Evolutionary conservation across 1,140 invertebrate genomes (phyloP).

Genomic region (Subanguina moxae): DNA sequence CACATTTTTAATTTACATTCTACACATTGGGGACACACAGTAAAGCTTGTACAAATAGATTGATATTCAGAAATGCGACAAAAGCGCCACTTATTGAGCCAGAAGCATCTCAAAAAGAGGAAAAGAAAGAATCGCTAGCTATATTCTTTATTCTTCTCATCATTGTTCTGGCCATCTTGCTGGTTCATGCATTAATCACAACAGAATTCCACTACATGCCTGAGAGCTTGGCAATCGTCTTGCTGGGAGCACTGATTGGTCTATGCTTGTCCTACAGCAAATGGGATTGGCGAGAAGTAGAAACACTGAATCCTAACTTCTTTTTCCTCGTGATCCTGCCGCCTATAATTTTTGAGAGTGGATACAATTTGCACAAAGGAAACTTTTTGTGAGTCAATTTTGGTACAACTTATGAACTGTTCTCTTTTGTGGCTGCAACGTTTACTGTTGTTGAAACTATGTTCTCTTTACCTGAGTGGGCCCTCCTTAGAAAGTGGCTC

Average conservation of each 20-base stretch:
- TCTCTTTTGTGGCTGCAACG: too few species aligned
- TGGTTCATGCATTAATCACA: slow-evolving; percentile 88
- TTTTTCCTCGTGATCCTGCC: slow-evolving; percentile 97
- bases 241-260: slow-evolving; percentile 66
- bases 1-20: neutral
- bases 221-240: slow-evolving; percentile 93
- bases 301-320: slow-evolving; percentile 72
- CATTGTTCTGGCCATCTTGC: slow-evolving; percentile 77
- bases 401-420: neutral
- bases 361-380: slow-evolving; percentile 93
- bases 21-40: neutral
- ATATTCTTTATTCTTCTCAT: slow-evolving; percentile 50
- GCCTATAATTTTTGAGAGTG: slow-evolving; percentile 83
- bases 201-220: slow-evolving; percentile 93
- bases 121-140: slow-evolving; percentile 47
- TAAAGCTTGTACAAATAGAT: too few species aligned
- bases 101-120: slow-evolving; percentile 35
- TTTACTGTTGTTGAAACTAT: too few species aligned
- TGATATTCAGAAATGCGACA: slow-evolving; percentile 21
- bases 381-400: slow-evolving; percentile 73
- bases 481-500: too few species aligned
- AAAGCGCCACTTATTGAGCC: slow-evolving; percentile 26
- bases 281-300: slow-evolving; percentile 54
- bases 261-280: slow-evolving; percentile 42
- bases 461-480: too few species aligned